Conservation (phyloP, 2,888 invertebrate genomes). For the Athalia cordata region DNA sequence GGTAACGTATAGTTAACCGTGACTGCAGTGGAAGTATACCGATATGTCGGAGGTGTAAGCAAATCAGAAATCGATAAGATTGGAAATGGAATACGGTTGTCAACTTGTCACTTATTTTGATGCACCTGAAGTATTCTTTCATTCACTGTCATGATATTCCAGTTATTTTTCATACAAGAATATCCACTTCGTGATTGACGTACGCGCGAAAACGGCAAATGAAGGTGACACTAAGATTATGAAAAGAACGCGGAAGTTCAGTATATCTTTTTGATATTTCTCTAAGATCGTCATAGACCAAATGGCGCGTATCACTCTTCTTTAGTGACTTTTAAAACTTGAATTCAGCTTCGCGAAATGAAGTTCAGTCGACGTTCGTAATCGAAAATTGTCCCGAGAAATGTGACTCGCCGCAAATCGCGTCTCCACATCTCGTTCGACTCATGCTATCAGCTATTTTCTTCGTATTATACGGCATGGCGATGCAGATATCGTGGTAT, state of each 20-base stretch:
- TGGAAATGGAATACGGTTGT: not conserved
- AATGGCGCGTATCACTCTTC: too few relatives aligned
- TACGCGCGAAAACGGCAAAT: not conserved
- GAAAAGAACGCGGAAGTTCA: too few relatives aligned
- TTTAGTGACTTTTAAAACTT: slow-evolving; percentile 1
- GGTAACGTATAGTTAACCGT: not conserved
- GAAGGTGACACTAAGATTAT: not conserved
- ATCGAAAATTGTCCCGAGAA: slow-evolving; percentile 25
- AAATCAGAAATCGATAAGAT: not conserved
- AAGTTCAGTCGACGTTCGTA: slow-evolving; percentile 19
- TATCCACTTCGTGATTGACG: not conserved
- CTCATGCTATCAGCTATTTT: slow-evolving; percentile 3
- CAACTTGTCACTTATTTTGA: not conserved
- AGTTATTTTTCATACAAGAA: not conserved
- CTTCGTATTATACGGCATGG: slow-evolving; percentile 21
- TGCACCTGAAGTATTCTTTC: not conserved
- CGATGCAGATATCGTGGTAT: slow-evolving; percentile 6
- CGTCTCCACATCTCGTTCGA: not conserved
- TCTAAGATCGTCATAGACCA: too few relatives aligned
- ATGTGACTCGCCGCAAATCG: slow-evolving; percentile 31
- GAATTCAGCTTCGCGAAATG: slow-evolving; percentile 3
- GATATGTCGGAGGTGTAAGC: not conserved
- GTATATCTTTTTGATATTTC: too few relatives aligned
- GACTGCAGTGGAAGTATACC: not conserved
- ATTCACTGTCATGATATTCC: not conserved